A percentile compares a stretch with the other conserved stretches of the same genome.
These are phyloP conservation scores for Sparus aurata DNA, from an alignment of 2,797 vertebrate genomes.

Conservation along the genomic window DNA sequence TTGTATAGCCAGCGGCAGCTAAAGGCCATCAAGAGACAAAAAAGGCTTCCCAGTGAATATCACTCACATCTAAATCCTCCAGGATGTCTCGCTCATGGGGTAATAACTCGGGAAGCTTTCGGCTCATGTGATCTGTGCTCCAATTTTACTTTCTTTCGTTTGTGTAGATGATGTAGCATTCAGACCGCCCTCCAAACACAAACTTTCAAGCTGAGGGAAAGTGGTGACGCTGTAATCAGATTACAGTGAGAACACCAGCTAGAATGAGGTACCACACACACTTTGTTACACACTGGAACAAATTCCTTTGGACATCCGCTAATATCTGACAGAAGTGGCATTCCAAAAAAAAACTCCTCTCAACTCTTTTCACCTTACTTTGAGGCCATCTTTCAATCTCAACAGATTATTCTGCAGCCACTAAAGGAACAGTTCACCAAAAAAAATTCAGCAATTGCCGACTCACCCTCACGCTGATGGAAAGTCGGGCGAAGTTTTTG, in stretches of 20 bases:
- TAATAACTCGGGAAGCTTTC: slow-evolving; percentile 34
- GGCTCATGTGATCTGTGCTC: slow-evolving; percentile 30
- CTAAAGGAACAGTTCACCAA: neutral
- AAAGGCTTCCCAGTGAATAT: slow-evolving; percentile 63
- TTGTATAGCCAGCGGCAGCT: slow-evolving; percentile 66
- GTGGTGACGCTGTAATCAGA: neutral
- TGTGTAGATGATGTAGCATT: neutral
- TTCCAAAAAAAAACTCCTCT: neutral
- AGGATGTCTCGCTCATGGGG: slow-evolving; percentile 20
- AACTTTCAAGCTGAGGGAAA: slow-evolving; percentile 5
- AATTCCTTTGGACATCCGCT: neutral
- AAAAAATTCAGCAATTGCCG: no score
- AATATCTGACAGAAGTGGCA: neutral
- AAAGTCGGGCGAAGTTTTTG: no score
- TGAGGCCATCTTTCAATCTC: neutral
- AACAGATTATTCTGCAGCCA: neutral
- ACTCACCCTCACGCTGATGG: no score
- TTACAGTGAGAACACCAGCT: neutral
- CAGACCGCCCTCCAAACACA: slow-evolving; percentile 4
- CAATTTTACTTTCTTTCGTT: slow-evolving; percentile 5
- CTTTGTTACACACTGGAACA: neutral
- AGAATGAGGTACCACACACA: neutral
- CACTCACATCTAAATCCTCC: slow-evolving; percentile 55
- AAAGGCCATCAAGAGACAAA: slow-evolving; percentile 72
- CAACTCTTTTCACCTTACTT: slow-evolving; percentile 1